Evolutionary conservation across 2,113 vertebrate species (phyloP).

Genomic region (Pyxicephalus adspersus): DNA sequence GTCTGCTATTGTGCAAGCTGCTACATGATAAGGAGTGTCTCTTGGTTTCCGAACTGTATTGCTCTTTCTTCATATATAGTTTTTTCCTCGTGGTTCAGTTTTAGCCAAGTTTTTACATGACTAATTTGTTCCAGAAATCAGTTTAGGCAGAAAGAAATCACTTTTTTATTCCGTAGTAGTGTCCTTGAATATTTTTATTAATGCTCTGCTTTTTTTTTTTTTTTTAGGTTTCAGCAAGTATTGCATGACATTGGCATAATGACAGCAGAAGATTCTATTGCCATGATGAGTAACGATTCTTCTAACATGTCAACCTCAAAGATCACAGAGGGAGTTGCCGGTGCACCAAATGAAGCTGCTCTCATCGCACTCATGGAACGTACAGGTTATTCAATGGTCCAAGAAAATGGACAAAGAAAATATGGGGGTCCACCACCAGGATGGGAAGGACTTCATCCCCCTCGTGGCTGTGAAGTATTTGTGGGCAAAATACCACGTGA

Average conservation of each 20-base stretch:
- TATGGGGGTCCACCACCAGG: constrained; percentile 90
- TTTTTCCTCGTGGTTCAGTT: constrained; percentile 14
- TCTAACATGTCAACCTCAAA: constrained; percentile 69
- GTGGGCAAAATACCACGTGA: constrained; percentile 97
- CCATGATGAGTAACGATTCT: constrained; percentile 87
- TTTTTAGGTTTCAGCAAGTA: constrained; percentile 73
- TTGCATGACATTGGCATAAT: constrained; percentile 93
- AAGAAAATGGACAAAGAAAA: constrained; percentile 97
- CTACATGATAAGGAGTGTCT: constrained; percentile 48
- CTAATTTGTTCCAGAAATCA: constrained; percentile 13
- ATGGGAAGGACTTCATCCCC: constrained; percentile 89
- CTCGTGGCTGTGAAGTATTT: constrained; percentile 95
- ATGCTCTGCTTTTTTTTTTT: constrained; percentile 37
- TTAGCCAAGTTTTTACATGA: constrained; percentile 37
- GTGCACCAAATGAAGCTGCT: constrained; percentile 85
- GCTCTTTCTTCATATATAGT: constrained; percentile 18
- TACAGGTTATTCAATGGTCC: constrained; percentile 91
- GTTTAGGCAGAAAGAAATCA: neutral
- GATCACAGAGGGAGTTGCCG: constrained; percentile 84
- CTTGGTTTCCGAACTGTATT: neutral
- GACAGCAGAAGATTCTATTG: constrained; percentile 94
- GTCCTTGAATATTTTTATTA: constrained; percentile 36
- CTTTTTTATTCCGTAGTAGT: neutral
- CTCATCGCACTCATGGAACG: constrained; percentile 90
- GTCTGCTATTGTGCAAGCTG: constrained; percentile 24